Percentiles rank a stretch among this genome's conserved stretches.
These are phyloP conservation scores for Cataglyphis albicans DNA, from an alignment of 2,888 invertebrate species.

Conservation along the genomic window DNA sequence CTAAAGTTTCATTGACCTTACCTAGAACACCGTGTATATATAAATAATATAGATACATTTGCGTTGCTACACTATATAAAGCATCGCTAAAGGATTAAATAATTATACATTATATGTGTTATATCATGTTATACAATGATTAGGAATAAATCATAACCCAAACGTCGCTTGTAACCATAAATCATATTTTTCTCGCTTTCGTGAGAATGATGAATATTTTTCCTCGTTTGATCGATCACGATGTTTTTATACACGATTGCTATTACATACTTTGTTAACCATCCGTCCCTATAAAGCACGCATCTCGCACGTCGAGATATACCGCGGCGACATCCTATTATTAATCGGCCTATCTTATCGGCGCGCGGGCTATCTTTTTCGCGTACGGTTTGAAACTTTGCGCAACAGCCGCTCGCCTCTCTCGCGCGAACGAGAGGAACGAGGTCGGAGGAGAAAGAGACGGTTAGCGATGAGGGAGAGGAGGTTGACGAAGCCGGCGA, in stretches of 20 bases:
- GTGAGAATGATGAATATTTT: not conserved
- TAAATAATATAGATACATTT: not conserved
- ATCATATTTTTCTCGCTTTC: not conserved
- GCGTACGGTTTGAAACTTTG: conserved; percentile 72
- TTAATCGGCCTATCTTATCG: conserved; percentile 74
- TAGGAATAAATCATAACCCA: not conserved
- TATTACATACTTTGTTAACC: conserved; percentile 9
- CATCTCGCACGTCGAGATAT: conserved; percentile 42
- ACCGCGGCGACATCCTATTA: conserved; percentile 50
- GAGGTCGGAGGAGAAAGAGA: conserved; percentile 22
- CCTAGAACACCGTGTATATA: too few species aligned
- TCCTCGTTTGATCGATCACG: not conserved
- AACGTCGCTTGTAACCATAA: not conserved
- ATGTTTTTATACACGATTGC: not conserved
- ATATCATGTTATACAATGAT: not conserved
- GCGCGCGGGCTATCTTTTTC: conserved; percentile 62
- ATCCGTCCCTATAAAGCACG: conserved; percentile 24
- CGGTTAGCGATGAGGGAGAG: not conserved
- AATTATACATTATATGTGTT: not conserved
- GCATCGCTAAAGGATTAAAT: not conserved
- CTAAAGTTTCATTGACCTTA: too few species aligned
- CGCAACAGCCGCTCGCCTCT: conserved; percentile 55
- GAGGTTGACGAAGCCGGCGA: conserved; percentile 27
- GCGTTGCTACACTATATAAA: not conserved
- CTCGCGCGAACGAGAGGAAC: conserved; percentile 17